Evolutionary conservation across 2,797 vertebrate genomes (phyloP).

Genomic region (Clarias pachynema): DNA sequence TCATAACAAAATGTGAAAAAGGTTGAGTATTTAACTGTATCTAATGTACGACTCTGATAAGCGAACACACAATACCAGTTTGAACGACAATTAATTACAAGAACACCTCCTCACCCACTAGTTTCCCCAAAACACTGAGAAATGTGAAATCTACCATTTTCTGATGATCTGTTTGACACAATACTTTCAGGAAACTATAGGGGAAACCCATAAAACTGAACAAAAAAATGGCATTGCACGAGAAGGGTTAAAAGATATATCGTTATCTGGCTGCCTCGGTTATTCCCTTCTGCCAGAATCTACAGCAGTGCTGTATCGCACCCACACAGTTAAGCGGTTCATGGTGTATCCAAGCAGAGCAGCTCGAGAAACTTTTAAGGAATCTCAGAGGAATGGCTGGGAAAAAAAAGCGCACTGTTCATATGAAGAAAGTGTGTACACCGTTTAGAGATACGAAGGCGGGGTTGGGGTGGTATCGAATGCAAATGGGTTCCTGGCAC

Average conservation of each 20-base stretch:
- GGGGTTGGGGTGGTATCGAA: background rate
- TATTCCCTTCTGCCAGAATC: conserved; percentile 14
- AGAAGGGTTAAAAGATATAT: conserved; percentile 30
- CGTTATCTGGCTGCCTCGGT: conserved; percentile 1
- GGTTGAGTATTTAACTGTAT: background rate
- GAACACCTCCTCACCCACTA: background rate
- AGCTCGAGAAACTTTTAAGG: conserved; percentile 10
- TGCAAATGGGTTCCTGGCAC: background rate
- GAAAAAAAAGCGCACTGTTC: background rate
- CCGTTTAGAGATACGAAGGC: background rate
- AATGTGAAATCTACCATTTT: conserved; percentile 19
- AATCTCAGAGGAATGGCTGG: background rate
- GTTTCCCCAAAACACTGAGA: conserved; percentile 10
- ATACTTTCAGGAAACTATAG: conserved; percentile 35
- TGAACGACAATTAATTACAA: background rate
- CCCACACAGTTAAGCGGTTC: conserved; percentile 33
- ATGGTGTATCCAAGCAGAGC: conserved; percentile 24
- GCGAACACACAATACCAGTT: background rate
- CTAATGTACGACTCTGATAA: background rate
- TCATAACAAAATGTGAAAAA: background rate
- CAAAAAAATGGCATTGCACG: background rate
- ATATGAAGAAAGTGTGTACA: background rate
- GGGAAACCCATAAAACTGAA: conserved; percentile 37
- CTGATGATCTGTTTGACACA: conserved; percentile 27
- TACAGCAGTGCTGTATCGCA: conserved; percentile 19